Conservation (phyloP, 2,113 vertebrate genomes). For the Salvelinus namaycush region DNA sequence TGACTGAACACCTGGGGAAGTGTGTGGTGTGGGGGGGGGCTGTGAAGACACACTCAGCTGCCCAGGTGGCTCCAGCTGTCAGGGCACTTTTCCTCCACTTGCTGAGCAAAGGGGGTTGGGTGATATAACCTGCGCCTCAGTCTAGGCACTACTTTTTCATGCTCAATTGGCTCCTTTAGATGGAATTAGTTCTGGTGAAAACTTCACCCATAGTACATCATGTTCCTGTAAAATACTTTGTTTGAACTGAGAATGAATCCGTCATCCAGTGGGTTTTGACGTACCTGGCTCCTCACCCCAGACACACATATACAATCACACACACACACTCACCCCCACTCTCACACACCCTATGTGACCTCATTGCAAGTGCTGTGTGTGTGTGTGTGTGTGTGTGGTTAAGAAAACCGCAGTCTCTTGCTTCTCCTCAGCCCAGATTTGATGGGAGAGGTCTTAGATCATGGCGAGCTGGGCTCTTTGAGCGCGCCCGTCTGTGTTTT, state of each 20-base stretch:
- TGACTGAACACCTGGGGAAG: too few species aligned
- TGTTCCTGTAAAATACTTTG: too few species aligned
- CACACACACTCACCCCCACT: too few species aligned
- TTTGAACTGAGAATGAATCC: neutral
- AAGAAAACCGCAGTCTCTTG: neutral
- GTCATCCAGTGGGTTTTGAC: neutral
- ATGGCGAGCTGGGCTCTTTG: neutral
- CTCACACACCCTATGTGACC: neutral
- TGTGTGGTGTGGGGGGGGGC: too few species aligned
- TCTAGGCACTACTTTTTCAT: neutral
- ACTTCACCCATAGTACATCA: too few species aligned
- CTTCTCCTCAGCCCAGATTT: neutral
- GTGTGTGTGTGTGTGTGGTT: neutral
- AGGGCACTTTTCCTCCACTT: too few species aligned
- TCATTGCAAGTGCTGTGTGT: neutral
- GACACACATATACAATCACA: neutral
- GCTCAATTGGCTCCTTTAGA: too few species aligned
- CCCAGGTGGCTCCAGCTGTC: neutral
- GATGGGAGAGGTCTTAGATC: neutral
- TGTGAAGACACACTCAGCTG: slow-evolving; percentile 1
- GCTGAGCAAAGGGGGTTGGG: too few species aligned
- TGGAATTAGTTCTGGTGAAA: too few species aligned
- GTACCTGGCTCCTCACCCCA: neutral
- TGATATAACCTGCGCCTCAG: neutral
- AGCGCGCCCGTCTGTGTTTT: neutral